Percentiles rank a stretch among this genome's conserved stretches.
These are phyloP conservation scores for Hiodon alosoides DNA, from an alignment of 2,113 vertebrate genomes.

Conservation along the genomic window DNA sequence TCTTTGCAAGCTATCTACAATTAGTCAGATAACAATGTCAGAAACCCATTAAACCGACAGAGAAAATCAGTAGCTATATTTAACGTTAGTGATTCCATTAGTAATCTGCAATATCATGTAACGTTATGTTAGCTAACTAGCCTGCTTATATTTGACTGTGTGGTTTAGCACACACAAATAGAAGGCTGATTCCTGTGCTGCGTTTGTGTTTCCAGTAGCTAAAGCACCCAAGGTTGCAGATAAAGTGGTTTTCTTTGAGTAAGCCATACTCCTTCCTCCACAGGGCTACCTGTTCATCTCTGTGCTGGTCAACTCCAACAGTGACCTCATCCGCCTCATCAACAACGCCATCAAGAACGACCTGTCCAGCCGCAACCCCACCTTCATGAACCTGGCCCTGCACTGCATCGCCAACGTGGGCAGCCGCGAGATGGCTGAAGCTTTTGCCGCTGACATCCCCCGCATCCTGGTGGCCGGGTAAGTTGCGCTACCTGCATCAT, in stretches of 20 bases:
- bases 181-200: no score
- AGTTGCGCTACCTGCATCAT: conserved; percentile 48
- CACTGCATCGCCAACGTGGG: conserved; percentile 91
- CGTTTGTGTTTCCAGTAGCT: no score
- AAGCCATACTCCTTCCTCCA: conserved; percentile 40
- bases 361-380: conserved; percentile 88
- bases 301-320: conserved; percentile 88
- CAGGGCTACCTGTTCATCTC: conserved; percentile 91
- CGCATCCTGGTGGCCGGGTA: conserved; percentile 86
- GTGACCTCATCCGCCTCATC: conserved; percentile 85
- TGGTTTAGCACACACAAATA: no score
- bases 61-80: no score
- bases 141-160: no score
- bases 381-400: conserved; percentile 89
- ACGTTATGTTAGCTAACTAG: no score
- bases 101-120: no score
- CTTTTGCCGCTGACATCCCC: conserved; percentile 84
- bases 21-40: no score
- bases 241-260: not conserved
- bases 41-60: no score
- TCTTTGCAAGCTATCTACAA: no score
- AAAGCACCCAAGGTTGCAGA: no score
- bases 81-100: no score
- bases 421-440: conserved; percentile 89
- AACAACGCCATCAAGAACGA: conserved; percentile 93